phyloP scores from a whole-genome alignment of 2,888 invertebrate species.

The Anthrax anthrax region DNA sequence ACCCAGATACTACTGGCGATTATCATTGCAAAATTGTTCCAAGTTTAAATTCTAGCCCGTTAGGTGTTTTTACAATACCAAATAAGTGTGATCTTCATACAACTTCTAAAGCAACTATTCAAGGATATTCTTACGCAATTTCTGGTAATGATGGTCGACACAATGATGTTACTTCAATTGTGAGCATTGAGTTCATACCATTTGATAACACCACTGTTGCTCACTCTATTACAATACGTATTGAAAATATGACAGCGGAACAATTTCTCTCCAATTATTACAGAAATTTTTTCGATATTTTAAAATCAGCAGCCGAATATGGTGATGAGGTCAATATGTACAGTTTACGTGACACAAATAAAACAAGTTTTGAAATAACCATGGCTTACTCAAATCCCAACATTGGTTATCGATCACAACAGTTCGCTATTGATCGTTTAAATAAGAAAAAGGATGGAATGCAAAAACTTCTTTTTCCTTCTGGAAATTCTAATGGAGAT shows the following conservation, averaged over 20 bases:
- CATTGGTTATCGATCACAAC: conserved; percentile 46
- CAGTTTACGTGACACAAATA: conserved; percentile 48
- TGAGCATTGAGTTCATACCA: conserved; percentile 65
- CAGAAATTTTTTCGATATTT: conserved; percentile 52
- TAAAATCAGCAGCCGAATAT: conserved; percentile 50
- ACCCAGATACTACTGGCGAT: conserved; percentile 78
- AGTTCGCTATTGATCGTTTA: conserved; percentile 49
- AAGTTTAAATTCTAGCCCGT: conserved; percentile 37
- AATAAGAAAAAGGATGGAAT: conserved; percentile 50
- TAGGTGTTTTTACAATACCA: conserved; percentile 53
- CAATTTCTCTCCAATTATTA: conserved; percentile 67
- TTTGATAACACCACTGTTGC: conserved; percentile 72
- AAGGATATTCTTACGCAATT: conserved; percentile 63
- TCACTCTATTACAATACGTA: conserved; percentile 63
- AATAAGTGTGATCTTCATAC: conserved; percentile 68
- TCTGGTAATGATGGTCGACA: conserved; percentile 84
- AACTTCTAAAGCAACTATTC: conserved; percentile 52
- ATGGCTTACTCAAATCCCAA: conserved; percentile 47
- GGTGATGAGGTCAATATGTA: conserved; percentile 55
- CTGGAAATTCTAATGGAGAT: conserved; percentile 28
- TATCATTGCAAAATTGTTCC: conserved; percentile 71
- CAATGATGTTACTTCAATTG: conserved; percentile 70
- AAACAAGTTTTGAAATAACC: conserved; percentile 49
- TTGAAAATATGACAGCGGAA: conserved; percentile 57
- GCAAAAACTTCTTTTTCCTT: conserved; percentile 42